phyloP scores from a whole-genome alignment of 2,888 invertebrate species.

The Pantelozetes paolii region DNA sequence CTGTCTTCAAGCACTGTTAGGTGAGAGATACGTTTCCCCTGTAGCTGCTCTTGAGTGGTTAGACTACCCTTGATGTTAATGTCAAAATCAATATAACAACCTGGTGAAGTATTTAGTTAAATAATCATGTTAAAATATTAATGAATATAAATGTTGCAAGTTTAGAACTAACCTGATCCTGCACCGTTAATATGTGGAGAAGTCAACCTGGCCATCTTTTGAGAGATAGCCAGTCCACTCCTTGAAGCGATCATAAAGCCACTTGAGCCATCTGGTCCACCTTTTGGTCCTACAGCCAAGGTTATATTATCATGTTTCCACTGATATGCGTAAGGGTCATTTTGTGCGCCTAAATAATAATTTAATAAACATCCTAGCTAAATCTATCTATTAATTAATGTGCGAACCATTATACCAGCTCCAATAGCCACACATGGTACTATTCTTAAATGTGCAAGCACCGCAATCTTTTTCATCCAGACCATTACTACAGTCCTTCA shows the following conservation, averaged over 20 bases:
- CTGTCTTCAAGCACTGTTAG: neutral
- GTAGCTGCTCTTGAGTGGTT: too few relatives aligned
- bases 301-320: neutral
- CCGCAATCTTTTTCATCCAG: conserved; percentile 35
- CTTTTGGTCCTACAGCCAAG: neutral
- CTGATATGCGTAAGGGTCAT: neutral
- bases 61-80: too few relatives aligned
- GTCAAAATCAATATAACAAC: too few relatives aligned
- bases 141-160: neutral
- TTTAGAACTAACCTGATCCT: neutral
- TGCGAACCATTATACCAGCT: too few relatives aligned
- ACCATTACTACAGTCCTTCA: conserved; percentile 22
- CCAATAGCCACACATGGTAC: conserved; percentile 7
- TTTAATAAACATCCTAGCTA: too few relatives aligned
- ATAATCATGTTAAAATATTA: neutral
- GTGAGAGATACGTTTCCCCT: neutral
- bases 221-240: too few relatives aligned
- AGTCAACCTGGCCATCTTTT: neutral
- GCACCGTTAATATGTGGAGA: neutral
- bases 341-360: too few relatives aligned
- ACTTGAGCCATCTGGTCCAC: neutral
- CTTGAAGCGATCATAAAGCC: neutral
- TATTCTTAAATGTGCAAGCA: neutral
- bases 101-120: too few relatives aligned
- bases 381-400: too few relatives aligned